Evolutionary conservation across 1,140 invertebrate species (phyloP).

Genomic region (Apis cerana): DNA sequence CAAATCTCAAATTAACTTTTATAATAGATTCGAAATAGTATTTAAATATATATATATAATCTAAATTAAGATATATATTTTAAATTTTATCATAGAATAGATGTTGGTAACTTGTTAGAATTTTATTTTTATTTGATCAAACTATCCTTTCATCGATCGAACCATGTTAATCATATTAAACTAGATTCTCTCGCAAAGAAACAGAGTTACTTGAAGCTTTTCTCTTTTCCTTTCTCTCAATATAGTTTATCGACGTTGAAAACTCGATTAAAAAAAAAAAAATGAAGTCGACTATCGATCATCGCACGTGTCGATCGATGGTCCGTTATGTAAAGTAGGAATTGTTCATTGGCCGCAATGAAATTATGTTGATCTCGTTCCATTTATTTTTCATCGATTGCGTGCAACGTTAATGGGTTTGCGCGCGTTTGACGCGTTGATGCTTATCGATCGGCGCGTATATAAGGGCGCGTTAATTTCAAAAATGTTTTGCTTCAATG

Average conservation of each 20-base stretch:
- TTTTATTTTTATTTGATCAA: neutral
- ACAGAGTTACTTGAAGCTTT: neutral
- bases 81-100: neutral
- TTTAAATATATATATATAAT: too few species aligned
- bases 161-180: conserved; percentile 4
- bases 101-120: neutral
- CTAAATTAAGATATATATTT: neutral
- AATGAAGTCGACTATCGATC: conserved; percentile 3
- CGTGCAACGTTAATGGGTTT: conserved; percentile 36
- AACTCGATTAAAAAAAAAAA: neutral
- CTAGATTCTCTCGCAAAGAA: neutral
- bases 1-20: too few species aligned
- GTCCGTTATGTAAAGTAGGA: neutral
- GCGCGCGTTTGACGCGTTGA: conserved; percentile 42
- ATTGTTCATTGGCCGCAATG: conserved; percentile 8
- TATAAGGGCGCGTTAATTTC: conserved; percentile 16
- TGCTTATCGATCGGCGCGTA: conserved; percentile 27
- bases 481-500: conserved; percentile 14
- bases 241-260: neutral
- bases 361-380: conserved; percentile 34
- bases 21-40: too few species aligned
- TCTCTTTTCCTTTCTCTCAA: neutral
- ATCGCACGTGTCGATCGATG: conserved; percentile 21
- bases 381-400: conserved; percentile 15
- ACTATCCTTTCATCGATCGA: conserved; percentile 5